These are phyloP conservation scores for Phasia obesa DNA, from an alignment of 2,888 invertebrate species.

Conservation along the genomic window DNA sequence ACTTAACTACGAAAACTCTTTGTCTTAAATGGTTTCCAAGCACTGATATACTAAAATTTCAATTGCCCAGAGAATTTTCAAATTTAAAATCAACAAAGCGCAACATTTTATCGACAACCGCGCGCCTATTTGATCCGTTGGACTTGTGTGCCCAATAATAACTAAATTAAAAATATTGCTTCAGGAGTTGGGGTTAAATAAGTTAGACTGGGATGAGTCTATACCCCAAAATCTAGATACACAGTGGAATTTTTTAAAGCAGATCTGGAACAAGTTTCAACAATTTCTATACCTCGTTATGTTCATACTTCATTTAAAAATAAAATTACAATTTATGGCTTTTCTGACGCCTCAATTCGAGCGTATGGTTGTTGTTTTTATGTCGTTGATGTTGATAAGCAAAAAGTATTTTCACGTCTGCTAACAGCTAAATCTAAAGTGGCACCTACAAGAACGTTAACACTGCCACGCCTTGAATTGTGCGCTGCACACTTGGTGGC, in stretches of 20 bases:
- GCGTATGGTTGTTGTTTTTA: conserved; percentile 66
- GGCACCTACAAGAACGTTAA: conserved; percentile 57
- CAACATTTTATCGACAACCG: not conserved
- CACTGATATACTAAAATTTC: not conserved
- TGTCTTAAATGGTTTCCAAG: conserved; percentile 55
- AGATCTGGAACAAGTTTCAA: conserved; percentile 4
- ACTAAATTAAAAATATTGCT: no score
- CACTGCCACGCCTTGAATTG: conserved; percentile 57
- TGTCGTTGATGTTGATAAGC: conserved; percentile 1
- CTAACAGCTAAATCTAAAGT: conserved; percentile 60
- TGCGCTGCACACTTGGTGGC: conserved; percentile 56
- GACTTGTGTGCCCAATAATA: conserved; percentile 7
- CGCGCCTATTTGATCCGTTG: conserved; percentile 6
- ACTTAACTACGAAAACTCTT: conserved; percentile 14
- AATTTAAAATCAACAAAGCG: conserved; percentile 1
- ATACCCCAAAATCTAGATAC: conserved; percentile 10
- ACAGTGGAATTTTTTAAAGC: conserved; percentile 3
- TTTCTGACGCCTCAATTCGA: conserved; percentile 39
- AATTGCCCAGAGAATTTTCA: not conserved
- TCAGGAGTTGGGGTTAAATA: conserved; percentile 27
- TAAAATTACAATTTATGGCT: conserved; percentile 1
- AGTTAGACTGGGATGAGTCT: conserved; percentile 27
- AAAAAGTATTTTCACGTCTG: conserved; percentile 16
- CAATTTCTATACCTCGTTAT: conserved; percentile 8
- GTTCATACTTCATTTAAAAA: not conserved